Evolutionary conservation across 2,888 invertebrate genomes (phyloP).

Genomic region (Orthonevra nobilis): DNA sequence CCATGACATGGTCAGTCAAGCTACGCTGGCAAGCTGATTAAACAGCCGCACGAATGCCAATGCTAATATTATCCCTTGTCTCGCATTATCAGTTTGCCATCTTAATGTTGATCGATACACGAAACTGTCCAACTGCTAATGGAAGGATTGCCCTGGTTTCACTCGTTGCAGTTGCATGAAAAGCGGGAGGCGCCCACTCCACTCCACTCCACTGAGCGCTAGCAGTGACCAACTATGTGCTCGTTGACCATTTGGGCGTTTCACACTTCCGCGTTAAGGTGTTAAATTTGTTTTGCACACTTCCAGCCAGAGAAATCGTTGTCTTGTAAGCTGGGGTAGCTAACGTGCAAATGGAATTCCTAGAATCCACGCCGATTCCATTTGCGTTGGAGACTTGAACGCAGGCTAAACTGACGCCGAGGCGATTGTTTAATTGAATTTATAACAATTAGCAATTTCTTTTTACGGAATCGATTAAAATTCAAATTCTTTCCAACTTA

Average conservation of each 20-base stretch:
- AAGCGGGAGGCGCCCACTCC: too few relatives aligned
- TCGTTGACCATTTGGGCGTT: constrained; percentile 49
- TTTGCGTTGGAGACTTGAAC: constrained; percentile 27
- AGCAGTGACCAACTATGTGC: constrained; percentile 10
- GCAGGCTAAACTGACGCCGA: neutral
- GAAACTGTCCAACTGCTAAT: constrained; percentile 68
- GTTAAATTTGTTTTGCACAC: constrained; percentile 44
- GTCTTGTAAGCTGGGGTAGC: constrained; percentile 7
- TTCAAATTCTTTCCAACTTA: too few relatives aligned
- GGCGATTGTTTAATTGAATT: constrained; percentile 18
- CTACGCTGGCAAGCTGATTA: constrained; percentile 53
- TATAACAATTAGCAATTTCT: constrained; percentile 2
- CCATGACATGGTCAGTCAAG: constrained; percentile 41
- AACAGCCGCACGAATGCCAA: constrained; percentile 68
- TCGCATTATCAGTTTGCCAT: constrained; percentile 67
- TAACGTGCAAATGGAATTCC: constrained; percentile 33
- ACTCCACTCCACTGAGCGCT: too few relatives aligned
- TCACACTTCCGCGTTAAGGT: constrained; percentile 64
- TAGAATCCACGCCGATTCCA: constrained; percentile 17
- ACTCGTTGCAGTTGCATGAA: constrained; percentile 14
- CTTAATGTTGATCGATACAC: constrained; percentile 70
- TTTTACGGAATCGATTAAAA: constrained; percentile 22
- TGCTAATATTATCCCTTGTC: constrained; percentile 70
- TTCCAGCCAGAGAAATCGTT: neutral
- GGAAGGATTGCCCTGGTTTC: constrained; percentile 65